phyloP scores from a whole-genome alignment of 2,888 invertebrate genomes.

The Aphodius sticticus region DNA sequence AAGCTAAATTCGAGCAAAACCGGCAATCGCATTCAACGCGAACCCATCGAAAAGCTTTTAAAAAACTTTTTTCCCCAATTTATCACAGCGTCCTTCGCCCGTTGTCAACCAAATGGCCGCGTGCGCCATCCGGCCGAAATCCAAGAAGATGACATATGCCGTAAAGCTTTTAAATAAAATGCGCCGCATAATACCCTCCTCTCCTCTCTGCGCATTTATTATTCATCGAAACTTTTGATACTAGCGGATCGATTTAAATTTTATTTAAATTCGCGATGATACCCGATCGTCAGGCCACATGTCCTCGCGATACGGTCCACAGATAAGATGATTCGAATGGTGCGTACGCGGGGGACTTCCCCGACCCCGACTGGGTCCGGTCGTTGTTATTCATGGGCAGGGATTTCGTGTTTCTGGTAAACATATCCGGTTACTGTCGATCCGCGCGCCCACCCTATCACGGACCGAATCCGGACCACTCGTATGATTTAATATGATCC shows the following conservation, averaged over 20 bases:
- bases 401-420: conserved; percentile 50
- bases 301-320: conserved; percentile 28
- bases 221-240: conserved; percentile 19
- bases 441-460: conserved; percentile 27
- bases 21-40: not conserved
- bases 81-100: not conserved
- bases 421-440: conserved; percentile 49
- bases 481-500: conserved; percentile 44
- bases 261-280: conserved; percentile 22
- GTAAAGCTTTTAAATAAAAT: not conserved
- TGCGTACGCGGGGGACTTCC: conserved; percentile 11
- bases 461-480: conserved; percentile 34
- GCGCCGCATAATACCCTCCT: not conserved
- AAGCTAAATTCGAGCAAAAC: not conserved
- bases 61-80: not conserved
- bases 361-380: conserved; percentile 15
- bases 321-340: conserved; percentile 45
- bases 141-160: not conserved
- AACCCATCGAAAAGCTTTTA: not conserved
- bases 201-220: not conserved
- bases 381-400: conserved; percentile 53
- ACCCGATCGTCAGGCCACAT: conserved; percentile 20
- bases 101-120: not conserved
- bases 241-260: conserved; percentile 14
- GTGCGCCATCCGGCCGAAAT: not conserved